Evolutionary conservation across 2,113 vertebrate species (phyloP).

Genomic region (Apteryx owenii): DNA sequence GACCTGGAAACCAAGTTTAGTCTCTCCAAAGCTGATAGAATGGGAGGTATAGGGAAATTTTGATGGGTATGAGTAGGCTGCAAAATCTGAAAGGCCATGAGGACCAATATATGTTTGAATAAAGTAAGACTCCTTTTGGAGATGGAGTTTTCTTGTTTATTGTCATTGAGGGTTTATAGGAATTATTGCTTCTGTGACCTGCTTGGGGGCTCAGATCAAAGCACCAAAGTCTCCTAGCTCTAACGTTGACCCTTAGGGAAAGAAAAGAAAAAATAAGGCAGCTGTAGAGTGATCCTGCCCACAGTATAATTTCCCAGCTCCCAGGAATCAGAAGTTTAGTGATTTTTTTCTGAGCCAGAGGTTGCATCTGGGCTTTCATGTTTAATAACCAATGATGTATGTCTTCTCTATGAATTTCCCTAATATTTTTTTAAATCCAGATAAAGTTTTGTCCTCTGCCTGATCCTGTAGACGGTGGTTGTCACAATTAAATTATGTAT

Average conservation of each 20-base stretch:
- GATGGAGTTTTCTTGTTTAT: slow-evolving; percentile 15
- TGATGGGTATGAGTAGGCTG: background rate
- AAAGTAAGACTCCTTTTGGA: background rate
- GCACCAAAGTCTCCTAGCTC: slow-evolving; percentile 31
- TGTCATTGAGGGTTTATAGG: slow-evolving; percentile 17
- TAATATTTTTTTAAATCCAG: slow-evolving; percentile 26
- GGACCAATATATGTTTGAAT: background rate
- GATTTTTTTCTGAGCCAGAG: slow-evolving; percentile 20
- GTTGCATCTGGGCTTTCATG: slow-evolving; percentile 43
- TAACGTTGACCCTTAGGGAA: slow-evolving; percentile 49
- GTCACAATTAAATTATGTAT: slow-evolving; percentile 14
- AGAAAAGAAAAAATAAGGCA: slow-evolving; percentile 19
- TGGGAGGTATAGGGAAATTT: background rate
- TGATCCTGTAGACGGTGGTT: background rate
- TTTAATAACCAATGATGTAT: slow-evolving; percentile 49
- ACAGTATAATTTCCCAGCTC: slow-evolving; percentile 53
- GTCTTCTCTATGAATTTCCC: slow-evolving; percentile 26
- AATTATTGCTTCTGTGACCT: slow-evolving; percentile 38
- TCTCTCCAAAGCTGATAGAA: background rate
- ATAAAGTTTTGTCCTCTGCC: slow-evolving; percentile 20
- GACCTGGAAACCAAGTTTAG: background rate
- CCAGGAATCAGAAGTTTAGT: slow-evolving; percentile 39
- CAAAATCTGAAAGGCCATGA: background rate
- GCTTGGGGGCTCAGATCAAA: slow-evolving; percentile 56
- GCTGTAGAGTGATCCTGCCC: slow-evolving; percentile 32